Base-by-base conservation (phyloP, 2,113 vertebrate species). In the Varanus komodoensis region DNA sequence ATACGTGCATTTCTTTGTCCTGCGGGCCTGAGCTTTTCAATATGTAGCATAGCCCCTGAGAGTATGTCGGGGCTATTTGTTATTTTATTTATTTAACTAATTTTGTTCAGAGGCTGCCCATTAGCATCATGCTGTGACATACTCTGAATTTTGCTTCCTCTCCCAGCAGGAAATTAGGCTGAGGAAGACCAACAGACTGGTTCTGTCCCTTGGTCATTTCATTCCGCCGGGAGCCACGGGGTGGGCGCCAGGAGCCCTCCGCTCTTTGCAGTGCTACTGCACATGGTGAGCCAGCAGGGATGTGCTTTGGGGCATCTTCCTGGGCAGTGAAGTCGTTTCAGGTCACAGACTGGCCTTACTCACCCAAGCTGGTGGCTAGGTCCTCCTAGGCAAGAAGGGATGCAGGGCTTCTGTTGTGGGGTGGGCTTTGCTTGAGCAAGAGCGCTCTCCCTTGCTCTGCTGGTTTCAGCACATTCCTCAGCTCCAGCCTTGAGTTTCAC, bases 181-280 rank as follows among this genome's bases (percentile, higher is more conserved):
- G 52, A 27, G 11, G 21, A 23, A 74, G 19, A 38, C 21, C 32
- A 50, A 78, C 29, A 50, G 0, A 61, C 78, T 89, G 84, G 68
- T 61, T 19, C 27, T 61, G 87, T 87, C 14, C 0, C 88, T 86
- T 93, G 90, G 91, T 64, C 38, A 71, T 84, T 34, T 81, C 87
- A 69, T 86, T 44, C 69, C 15, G 48, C 86, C 64, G 21, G 61
- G 61, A 64, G 21, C 61, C 61, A 64, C 61, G 4, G 73, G n/a
- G 34, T 14, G 4, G 6, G 11, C 8, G 19, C 9, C 15, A 34
- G 14, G 14, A 38, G 17, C 14, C 32, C 1, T 74, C 15, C 1
- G 32, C n/a, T 74, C 1, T 68, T 2, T 84, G 2, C 34, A 38
- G 11, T 68, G 14, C 64, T 84, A 34, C 14, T 15, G 21, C 44